Evolutionary conservation across 2,113 vertebrate genomes (phyloP), one percentile per base, ranked within the genome.

Genomic region (human (Homo sapiens)): DNA sequence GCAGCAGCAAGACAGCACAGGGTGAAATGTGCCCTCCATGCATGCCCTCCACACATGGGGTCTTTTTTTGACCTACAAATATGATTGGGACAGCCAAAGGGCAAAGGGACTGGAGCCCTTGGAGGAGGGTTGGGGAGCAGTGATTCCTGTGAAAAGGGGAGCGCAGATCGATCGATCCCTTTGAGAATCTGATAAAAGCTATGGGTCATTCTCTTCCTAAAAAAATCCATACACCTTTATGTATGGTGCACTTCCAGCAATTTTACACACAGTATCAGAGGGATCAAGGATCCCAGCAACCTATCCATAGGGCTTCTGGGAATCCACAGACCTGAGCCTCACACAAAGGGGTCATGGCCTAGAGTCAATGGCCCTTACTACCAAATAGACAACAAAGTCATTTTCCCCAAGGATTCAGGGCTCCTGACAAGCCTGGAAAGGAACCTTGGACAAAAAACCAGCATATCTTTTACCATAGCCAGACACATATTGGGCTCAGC

Each of bases 401-500:
- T 79, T 75, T 82, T 92, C 64, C 64, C 86, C 6, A 5, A 66
- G 25, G 38, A 43, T 32, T 93, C 90, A 38, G 83, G 64, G 43
- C 81, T 72, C 52, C 79, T 16, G 11, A 73, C 45, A 64, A 90
- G 55, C 38, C 52, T 0, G 8, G 64, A 94, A 85, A 93, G 52
- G 76, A 96, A 90, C 32, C n/a, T 61, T 48, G 0, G 5, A 72
- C 48, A 76, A 86, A 23, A 30, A 87, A 89, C 38, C 76, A 88
- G 90, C 50, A 85, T 48, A 48, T 78, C 68, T 94, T 68, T 80
- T 18, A 88, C 94, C 92, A 79, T 22, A 86, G 83, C 22, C 88
- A 40, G 61, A 70, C 20, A 30, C 23, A 40, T 61, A 61, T 5
- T 68, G 35, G 61, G 83, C 45, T 96, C 94, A 84, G 84, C 76